Conservation (phyloP, 1,140 invertebrate genomes). For the Lamellibrachia luymesi region DNA sequence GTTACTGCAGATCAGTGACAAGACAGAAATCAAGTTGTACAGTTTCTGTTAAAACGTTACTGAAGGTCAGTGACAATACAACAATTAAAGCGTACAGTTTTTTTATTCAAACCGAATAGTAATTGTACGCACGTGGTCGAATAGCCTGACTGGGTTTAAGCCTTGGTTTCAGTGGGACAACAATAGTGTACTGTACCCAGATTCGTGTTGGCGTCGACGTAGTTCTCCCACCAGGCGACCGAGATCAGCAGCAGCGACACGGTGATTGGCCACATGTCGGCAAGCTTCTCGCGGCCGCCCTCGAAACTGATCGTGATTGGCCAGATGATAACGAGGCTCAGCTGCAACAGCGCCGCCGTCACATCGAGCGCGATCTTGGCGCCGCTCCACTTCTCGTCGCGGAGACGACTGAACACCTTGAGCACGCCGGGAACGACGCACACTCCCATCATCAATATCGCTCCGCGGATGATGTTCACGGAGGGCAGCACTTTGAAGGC, state of each 20-base stretch:
- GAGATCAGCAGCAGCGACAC: constrained; percentile 48
- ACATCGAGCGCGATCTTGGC: constrained; percentile 37
- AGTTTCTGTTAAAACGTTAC: too few relatives aligned
- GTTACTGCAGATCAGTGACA: too few relatives aligned
- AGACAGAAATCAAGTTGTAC: too few relatives aligned
- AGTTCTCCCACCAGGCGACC: constrained; percentile 54
- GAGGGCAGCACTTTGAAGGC: constrained; percentile 47
- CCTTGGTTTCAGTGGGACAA: too few relatives aligned
- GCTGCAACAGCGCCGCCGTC: constrained; percentile 38
- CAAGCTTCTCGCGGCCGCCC: constrained; percentile 41
- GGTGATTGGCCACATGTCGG: constrained; percentile 30
- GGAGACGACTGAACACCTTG: constrained; percentile 40
- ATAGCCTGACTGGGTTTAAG: not conserved
- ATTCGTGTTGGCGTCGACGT: constrained; percentile 37
- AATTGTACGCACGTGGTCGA: not conserved
- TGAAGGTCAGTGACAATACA: too few relatives aligned
- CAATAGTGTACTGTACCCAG: not conserved
- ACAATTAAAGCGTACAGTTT: too few relatives aligned
- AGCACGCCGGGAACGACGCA: constrained; percentile 43
- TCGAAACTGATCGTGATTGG: constrained; percentile 39
- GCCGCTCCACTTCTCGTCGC: constrained; percentile 27
- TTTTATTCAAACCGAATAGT: too few relatives aligned
- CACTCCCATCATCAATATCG: constrained; percentile 34
- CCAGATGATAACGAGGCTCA: constrained; percentile 42
- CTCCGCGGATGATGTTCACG: constrained; percentile 28